phyloP scores from a whole-genome alignment of 2,113 vertebrate genomes.

The Bombycilla garrulus region DNA sequence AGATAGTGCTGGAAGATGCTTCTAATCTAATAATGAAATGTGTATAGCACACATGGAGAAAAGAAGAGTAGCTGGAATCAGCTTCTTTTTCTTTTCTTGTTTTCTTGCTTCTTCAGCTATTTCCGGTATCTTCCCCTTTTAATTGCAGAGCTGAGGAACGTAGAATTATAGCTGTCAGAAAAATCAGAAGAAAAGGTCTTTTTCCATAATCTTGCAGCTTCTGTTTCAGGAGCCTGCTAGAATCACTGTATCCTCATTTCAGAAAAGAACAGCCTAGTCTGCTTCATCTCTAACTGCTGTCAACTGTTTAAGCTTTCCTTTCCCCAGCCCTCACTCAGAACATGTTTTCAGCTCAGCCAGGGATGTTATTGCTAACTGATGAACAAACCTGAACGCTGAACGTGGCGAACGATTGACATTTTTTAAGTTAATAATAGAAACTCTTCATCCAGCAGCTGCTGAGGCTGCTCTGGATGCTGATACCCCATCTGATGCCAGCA shows the following conservation, averaged over 20 bases:
- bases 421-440: conserved; percentile 51
- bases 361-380: conserved; percentile 43
- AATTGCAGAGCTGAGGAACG: background rate
- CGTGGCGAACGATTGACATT: background rate
- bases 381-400: conserved; percentile 50
- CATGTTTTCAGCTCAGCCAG: conserved; percentile 15
- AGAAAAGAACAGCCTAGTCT: conserved; percentile 14
- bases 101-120: conserved; percentile 22
- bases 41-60: background rate
- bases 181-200: conserved; percentile 22
- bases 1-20: background rate
- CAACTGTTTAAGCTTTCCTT: background rate
- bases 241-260: background rate
- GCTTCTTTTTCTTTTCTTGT: conserved; percentile 31
- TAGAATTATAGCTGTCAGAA: conserved; percentile 27
- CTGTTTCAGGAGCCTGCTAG: background rate
- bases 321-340: background rate
- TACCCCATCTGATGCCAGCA: background rate
- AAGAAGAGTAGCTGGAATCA: background rate
- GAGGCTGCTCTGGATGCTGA: conserved; percentile 37
- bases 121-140: conserved; percentile 1
- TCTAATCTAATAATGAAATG: conserved; percentile 32
- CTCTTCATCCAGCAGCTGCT: conserved; percentile 49
- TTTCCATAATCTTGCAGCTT: background rate
- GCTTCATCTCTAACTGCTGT: conserved; percentile 28